Percentiles rank a stretch among this genome's conserved stretches.
These are phyloP conservation scores for Hyperoplus immaculatus DNA, from an alignment of 2,797 vertebrate species.

Conservation along the genomic window DNA sequence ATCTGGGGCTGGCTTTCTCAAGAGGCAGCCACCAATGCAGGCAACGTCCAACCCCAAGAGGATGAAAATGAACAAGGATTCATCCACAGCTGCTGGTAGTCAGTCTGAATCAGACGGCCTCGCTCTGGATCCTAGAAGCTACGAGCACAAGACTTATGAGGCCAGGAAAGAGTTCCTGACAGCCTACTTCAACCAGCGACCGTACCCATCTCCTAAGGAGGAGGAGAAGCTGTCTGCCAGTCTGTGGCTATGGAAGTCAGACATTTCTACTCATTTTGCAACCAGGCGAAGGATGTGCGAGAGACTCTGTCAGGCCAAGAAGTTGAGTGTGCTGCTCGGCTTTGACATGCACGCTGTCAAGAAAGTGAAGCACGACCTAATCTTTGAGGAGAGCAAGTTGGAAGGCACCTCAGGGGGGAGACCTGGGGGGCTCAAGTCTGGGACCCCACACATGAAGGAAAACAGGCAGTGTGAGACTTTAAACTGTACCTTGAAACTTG, in stretches of 20 bases:
- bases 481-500: constrained; percentile 86
- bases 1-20: constrained; percentile 86
- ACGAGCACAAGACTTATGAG: constrained; percentile 95
- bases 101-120: constrained; percentile 88
- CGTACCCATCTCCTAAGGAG: constrained; percentile 92
- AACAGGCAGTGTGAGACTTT: constrained; percentile 84
- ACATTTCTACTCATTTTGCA: constrained; percentile 94
- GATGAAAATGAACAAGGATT: constrained; percentile 85
- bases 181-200: constrained; percentile 94
- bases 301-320: constrained; percentile 88
- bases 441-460: constrained; percentile 74
- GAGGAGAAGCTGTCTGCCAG: constrained; percentile 94
- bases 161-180: constrained; percentile 96
- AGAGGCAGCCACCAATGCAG: constrained; percentile 89
- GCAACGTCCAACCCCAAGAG: constrained; percentile 88
- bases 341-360: constrained; percentile 96
- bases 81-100: constrained; percentile 86
- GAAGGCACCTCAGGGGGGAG: constrained; percentile 85
- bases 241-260: constrained; percentile 97
- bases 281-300: constrained; percentile 91
- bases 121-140: constrained; percentile 93
- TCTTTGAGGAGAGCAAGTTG: constrained; percentile 87
- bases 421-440: constrained; percentile 66
- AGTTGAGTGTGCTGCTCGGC: constrained; percentile 91
- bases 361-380: constrained; percentile 92